These are phyloP conservation scores for Brachypodius melanocephalos DNA, from an alignment of 2,113 vertebrate species.

Conservation along the genomic window DNA sequence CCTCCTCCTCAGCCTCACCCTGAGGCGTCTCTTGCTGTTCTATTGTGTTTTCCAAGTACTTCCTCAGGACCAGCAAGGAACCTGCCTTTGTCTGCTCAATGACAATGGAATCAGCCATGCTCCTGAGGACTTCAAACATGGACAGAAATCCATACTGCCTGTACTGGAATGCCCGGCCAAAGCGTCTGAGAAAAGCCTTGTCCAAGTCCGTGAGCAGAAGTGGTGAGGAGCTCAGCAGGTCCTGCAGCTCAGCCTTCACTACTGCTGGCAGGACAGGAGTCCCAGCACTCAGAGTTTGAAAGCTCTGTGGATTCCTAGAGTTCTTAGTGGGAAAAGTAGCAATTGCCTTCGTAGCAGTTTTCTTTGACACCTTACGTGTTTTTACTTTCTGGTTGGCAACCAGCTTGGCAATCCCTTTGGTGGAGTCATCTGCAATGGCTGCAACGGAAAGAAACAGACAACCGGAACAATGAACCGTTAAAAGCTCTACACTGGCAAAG, in stretches of 20 bases:
- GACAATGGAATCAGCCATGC: conserved; percentile 73
- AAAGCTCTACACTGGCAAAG: not conserved
- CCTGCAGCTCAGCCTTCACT: conserved; percentile 81
- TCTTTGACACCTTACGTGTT: not conserved
- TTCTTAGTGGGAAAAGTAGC: not conserved
- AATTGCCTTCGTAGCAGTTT: not conserved
- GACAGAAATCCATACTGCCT: conserved; percentile 84
- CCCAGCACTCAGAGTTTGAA: conserved; percentile 59
- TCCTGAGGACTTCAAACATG: conserved; percentile 78
- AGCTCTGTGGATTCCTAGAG: not conserved
- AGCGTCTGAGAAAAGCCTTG: conserved; percentile 72
- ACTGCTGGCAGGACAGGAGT: conserved; percentile 72
- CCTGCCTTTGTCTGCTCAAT: conserved; percentile 79
- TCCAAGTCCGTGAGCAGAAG: conserved; percentile 81
- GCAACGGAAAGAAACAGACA: not conserved
- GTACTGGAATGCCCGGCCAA: conserved; percentile 77
- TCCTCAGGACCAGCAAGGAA: conserved; percentile 79
- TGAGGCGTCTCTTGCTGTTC: not conserved
- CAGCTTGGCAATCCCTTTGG: conserved; percentile 79
- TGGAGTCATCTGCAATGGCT: conserved; percentile 84
- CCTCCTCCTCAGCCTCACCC: not conserved
- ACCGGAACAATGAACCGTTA: not conserved
- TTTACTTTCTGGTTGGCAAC: conserved; percentile 79
- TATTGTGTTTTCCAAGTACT: not conserved
- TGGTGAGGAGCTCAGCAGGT: conserved; percentile 81